Percentiles rank a stretch among this genome's conserved stretches.
Evolutionary conservation across 2,797 vertebrate genomes (phyloP).

Genomic region (Sitta carolinensis): DNA sequence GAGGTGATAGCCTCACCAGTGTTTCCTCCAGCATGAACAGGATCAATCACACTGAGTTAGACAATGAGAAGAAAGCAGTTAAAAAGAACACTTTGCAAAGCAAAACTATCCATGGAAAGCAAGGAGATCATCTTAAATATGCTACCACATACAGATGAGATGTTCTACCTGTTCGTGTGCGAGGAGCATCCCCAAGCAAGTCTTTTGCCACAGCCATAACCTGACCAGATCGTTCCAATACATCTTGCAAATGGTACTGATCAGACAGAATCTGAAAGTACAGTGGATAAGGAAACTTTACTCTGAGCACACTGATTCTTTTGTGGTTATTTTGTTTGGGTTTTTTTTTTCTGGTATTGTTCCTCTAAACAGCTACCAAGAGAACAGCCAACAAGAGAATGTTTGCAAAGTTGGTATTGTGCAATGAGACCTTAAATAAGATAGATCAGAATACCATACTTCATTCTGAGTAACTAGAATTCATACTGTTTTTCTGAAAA

Average conservation of each 20-base stretch:
- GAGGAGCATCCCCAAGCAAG: slow-evolving; percentile 85
- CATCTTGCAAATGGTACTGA: slow-evolving; percentile 86
- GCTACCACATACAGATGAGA: not conserved
- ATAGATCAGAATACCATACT: not conserved
- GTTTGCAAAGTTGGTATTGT: not conserved
- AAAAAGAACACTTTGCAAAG: not conserved
- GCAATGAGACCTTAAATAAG: not conserved
- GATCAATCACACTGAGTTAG: not conserved
- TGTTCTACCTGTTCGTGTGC: slow-evolving; percentile 84
- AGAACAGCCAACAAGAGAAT: not conserved
- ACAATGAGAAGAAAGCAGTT: not conserved
- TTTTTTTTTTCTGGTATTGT: not conserved
- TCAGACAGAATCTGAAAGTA: slow-evolving; percentile 87
- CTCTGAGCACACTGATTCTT: not conserved
- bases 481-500: not conserved
- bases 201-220: slow-evolving; percentile 86
- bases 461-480: not conserved
- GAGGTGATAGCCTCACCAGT: not conserved
- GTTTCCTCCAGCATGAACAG: not conserved
- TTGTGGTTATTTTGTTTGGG: no score
- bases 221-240: slow-evolving; percentile 84
- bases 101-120: not conserved
- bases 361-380: not conserved
- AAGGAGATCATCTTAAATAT: not conserved
- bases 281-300: not conserved